These are phyloP conservation scores for Calosoma granatense DNA, from an alignment of 1,140 invertebrate species.

Conservation along the genomic window DNA sequence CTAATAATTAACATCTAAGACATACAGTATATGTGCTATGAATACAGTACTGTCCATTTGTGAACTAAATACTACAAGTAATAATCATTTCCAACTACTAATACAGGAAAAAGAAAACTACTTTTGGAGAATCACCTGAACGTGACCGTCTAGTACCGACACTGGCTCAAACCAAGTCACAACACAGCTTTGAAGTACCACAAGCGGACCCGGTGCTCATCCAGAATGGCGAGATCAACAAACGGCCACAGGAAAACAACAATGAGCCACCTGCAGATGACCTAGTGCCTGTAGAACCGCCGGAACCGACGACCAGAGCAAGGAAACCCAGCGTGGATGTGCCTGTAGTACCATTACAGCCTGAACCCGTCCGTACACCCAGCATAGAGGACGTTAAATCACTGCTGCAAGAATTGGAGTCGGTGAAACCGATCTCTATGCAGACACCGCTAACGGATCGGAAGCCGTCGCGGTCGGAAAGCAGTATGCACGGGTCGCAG, in stretches of 20 bases:
- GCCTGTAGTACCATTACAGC: neutral
- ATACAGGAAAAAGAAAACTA: slow-evolving; percentile 19
- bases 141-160: neutral
- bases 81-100: too few relatives aligned
- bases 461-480: neutral
- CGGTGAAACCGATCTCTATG: neutral
- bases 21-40: neutral
- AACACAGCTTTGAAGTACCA: slow-evolving; percentile 1
- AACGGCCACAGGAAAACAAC: slow-evolving; percentile 1
- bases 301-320: neutral
- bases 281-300: neutral
- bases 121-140: slow-evolving; percentile 19
- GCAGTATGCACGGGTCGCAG: neutral
- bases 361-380: neutral
- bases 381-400: neutral
- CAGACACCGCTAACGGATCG: too few relatives aligned
- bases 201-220: slow-evolving; percentile 6
- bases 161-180: slow-evolving; percentile 12
- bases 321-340: neutral
- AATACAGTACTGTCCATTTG: neutral
- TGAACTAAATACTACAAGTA: too few relatives aligned
- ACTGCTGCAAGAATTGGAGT: too few relatives aligned
- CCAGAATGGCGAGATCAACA: slow-evolving; percentile 15
- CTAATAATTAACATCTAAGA: neutral
- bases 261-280: neutral